Conservation (phyloP, 2,888 invertebrate species). For the Eilema sororculum region DNA sequence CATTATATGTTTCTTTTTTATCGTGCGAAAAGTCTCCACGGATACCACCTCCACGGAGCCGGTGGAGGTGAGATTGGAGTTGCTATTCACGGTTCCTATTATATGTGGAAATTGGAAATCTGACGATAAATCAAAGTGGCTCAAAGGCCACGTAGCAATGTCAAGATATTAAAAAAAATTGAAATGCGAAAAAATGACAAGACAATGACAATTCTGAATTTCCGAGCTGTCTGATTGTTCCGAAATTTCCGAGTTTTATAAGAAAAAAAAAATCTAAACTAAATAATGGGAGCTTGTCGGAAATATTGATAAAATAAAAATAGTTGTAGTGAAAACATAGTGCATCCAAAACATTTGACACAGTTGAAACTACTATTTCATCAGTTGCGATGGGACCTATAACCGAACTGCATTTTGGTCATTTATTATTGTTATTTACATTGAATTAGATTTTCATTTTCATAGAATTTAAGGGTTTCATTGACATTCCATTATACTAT, state of each 20-base stretch:
- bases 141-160: too few species aligned
- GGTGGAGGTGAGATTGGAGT: too few species aligned
- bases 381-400: slow-evolving; percentile 58
- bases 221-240: not conserved
- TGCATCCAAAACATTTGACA: slow-evolving; percentile 22
- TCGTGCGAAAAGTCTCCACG: too few species aligned
- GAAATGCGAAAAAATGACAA: not conserved
- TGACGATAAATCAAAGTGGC: too few species aligned
- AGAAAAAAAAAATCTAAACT: slow-evolving; percentile 23
- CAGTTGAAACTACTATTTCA: slow-evolving; percentile 14
- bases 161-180: too few species aligned
- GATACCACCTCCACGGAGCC: too few species aligned
- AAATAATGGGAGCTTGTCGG: not conserved
- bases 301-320: slow-evolving; percentile 34
- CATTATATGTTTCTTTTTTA: too few species aligned
- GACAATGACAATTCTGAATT: not conserved
- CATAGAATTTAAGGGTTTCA: slow-evolving; percentile 37
- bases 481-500: slow-evolving; percentile 51
- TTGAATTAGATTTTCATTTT: slow-evolving; percentile 30
- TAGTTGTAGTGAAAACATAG: slow-evolving; percentile 23
- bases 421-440: slow-evolving; percentile 55
- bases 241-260: slow-evolving; percentile 10
- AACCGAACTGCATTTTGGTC: slow-evolving; percentile 67
- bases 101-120: too few species aligned
- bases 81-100: too few species aligned